These are phyloP conservation scores for Drosophila bunnanda DNA, from an alignment of 2,888 invertebrate species.

Conservation along the genomic window DNA sequence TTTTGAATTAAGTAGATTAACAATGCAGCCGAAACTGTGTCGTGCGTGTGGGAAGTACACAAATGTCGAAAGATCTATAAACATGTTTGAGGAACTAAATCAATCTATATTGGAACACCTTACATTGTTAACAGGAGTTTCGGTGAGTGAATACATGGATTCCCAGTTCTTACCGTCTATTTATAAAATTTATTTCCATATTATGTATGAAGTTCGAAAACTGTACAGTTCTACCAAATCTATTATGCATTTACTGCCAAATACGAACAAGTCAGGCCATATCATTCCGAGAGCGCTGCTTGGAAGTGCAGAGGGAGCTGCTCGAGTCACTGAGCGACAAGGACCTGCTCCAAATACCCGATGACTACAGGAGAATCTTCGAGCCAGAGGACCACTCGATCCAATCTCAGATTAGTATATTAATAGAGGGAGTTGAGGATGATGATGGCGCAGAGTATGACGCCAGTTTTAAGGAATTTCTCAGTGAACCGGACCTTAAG, in stretches of 20 bases:
- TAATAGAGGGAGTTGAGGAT: conserved; percentile 10
- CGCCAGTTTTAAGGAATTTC: background rate
- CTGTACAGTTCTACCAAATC: background rate
- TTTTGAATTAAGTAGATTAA: background rate
- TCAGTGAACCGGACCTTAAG: background rate
- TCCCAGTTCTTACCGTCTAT: background rate
- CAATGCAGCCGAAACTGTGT: conserved; percentile 7
- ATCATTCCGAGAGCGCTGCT: conserved; percentile 51
- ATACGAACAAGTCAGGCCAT: conserved; percentile 50
- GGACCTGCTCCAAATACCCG: conserved; percentile 39
- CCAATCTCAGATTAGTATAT: conserved; percentile 4
- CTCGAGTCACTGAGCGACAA: conserved; percentile 39
- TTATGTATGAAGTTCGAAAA: conserved; percentile 3
- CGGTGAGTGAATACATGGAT: conserved; percentile 1
- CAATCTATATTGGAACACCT: conserved; percentile 15
- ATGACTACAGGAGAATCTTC: conserved; percentile 28
- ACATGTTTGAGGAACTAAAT: conserved; percentile 11
- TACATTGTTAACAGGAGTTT: conserved; percentile 19
- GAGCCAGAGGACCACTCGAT: background rate
- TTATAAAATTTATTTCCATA: background rate
- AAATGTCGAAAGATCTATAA: conserved; percentile 1
- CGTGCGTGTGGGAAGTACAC: conserved; percentile 15
- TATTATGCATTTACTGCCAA: conserved; percentile 44
- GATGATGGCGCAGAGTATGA: background rate
- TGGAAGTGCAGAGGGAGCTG: conserved; percentile 52